Percentiles rank a stretch among this genome's conserved stretches.
Conservation (phyloP, 2,797 vertebrate genomes). For the Todus mexicanus region DNA sequence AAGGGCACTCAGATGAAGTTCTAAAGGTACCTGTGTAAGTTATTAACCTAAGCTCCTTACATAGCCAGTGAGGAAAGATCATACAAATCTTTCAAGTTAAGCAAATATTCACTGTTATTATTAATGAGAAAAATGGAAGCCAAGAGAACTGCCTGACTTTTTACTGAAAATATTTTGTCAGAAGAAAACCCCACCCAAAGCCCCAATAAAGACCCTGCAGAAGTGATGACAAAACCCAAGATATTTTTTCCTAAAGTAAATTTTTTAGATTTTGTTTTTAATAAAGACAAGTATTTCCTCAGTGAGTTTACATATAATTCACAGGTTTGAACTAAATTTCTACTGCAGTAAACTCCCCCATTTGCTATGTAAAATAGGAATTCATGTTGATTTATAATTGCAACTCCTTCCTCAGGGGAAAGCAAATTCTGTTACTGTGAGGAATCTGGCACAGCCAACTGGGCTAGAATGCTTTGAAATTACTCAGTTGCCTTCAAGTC, state of each 20-base stretch:
- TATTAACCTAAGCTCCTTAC: neutral
- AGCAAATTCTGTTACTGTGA: neutral
- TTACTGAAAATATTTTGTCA: neutral
- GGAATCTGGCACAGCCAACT: neutral
- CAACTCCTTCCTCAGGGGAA: neutral
- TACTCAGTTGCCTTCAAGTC: neutral
- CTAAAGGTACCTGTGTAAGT: neutral
- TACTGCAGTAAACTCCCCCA: neutral
- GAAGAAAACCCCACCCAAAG: neutral
- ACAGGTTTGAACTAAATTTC: neutral
- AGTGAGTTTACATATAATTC: neutral
- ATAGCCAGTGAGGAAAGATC: neutral
- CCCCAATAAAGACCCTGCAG: neutral
- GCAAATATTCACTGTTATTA: neutral
- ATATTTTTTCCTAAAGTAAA: neutral
- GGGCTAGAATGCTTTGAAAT: constrained; percentile 12
- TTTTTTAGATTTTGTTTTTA: neutral
- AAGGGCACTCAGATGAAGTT: neutral
- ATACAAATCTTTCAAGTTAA: neutral
- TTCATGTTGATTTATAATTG: neutral
- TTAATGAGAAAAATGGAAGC: neutral
- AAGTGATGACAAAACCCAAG: neutral
- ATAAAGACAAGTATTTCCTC: neutral
- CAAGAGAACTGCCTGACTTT: neutral
- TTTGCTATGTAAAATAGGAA: constrained; percentile 1